These are phyloP conservation scores for Aramus guarauna DNA, from an alignment of 2,113 vertebrate species.

Conservation along the genomic window DNA sequence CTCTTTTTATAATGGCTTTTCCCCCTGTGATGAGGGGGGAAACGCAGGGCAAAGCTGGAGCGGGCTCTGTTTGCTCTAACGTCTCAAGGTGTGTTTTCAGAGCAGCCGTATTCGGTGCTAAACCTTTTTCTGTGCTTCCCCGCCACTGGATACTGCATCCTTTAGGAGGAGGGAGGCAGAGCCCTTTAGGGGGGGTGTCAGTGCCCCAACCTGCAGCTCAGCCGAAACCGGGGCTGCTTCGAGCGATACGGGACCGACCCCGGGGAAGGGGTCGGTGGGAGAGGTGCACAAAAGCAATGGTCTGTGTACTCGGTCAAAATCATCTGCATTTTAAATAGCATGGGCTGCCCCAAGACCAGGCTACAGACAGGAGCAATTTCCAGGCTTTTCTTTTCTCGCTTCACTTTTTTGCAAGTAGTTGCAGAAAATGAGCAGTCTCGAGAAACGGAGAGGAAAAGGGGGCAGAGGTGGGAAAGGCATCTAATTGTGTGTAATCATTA, in stretches of 20 bases:
- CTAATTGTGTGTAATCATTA: not conserved
- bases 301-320: not conserved
- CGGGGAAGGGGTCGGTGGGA: not conserved
- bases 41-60: not conserved
- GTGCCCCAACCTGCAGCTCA: not conserved
- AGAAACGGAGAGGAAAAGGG: not conserved
- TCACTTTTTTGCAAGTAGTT: not conserved
- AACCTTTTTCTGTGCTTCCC: not conserved
- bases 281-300: not conserved
- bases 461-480: not conserved
- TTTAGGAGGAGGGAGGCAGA: not conserved
- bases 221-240: rapidly evolving
- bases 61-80: not conserved
- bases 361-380: not conserved
- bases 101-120: not conserved
- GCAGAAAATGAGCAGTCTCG: not conserved
- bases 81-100: conserved; percentile 27
- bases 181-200: not conserved
- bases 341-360: not conserved
- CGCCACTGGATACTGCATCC: not conserved
- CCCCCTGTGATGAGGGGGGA: not conserved
- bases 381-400: not conserved
- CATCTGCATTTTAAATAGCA: not conserved
- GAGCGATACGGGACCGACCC: rapidly evolving
- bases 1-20: conserved; percentile 39